Conservation (phyloP, 2,888 invertebrate genomes). For the Fissipunctia ypsillon region DNA sequence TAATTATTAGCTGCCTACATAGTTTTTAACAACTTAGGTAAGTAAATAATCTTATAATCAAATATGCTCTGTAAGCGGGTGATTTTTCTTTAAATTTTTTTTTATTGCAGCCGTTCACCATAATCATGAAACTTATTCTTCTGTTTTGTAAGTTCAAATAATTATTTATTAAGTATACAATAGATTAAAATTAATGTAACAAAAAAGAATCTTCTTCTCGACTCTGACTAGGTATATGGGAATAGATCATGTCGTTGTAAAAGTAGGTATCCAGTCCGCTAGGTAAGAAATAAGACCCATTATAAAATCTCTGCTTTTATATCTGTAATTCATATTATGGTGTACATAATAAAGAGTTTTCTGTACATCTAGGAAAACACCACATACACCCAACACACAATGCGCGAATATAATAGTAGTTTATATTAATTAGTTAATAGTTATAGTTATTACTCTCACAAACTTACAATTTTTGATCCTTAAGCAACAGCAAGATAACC, state of each 20-base stretch:
- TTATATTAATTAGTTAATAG: too few relatives aligned
- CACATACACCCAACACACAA: too few relatives aligned
- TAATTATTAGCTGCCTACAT: slow-evolving; percentile 1
- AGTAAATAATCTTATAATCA: neutral
- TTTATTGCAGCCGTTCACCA: neutral
- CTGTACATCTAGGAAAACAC: too few relatives aligned
- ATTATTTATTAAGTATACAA: neutral
- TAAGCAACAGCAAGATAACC: too few relatives aligned
- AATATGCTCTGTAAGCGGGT: neutral
- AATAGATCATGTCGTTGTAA: neutral
- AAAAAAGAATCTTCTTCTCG: neutral
- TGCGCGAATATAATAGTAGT: too few relatives aligned
- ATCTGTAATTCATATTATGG: too few relatives aligned
- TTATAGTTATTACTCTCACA: too few relatives aligned
- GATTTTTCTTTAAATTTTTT: neutral
- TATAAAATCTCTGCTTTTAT: too few relatives aligned
- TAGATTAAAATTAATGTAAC: too few relatives aligned
- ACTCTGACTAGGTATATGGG: neutral
- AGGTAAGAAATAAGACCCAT: too few relatives aligned
- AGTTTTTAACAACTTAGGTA: neutral
- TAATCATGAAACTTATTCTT: slow-evolving; percentile 9
- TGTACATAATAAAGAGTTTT: too few relatives aligned
- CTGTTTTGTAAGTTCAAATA: slow-evolving; percentile 40
- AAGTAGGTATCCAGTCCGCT: neutral
- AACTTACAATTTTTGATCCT: too few relatives aligned